phyloP scores from a whole-genome alignment of 2,888 invertebrate species.

The Neoscelio sp. region DNA sequence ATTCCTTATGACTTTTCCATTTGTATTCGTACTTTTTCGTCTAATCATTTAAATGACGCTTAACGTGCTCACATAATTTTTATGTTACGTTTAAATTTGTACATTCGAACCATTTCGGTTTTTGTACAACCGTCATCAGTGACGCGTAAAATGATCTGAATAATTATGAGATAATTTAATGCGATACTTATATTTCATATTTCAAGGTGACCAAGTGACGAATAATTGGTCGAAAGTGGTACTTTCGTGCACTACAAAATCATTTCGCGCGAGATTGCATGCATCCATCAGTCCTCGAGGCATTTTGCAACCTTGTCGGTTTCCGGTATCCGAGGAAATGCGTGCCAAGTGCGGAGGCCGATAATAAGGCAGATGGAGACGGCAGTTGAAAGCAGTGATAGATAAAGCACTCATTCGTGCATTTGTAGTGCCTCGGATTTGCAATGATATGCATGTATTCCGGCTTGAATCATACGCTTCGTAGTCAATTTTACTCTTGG shows the following conservation, averaged over 20 bases:
- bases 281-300: constrained; percentile 29
- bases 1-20: no score
- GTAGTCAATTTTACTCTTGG: no score
- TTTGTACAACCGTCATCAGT: neutral
- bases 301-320: constrained; percentile 45
- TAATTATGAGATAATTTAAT: constrained; percentile 2
- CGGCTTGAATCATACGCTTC: neutral
- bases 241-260: constrained; percentile 41
- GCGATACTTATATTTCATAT: neutral
- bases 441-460: constrained; percentile 1
- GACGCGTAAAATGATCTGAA: constrained; percentile 10
- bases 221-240: constrained; percentile 20
- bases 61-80: no score
- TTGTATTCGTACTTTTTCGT: no score
- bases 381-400: constrained; percentile 4
- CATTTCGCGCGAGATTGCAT: constrained; percentile 33
- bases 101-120: neutral
- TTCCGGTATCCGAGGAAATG: constrained; percentile 52
- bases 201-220: constrained; percentile 11
- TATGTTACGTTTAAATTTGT: no score
- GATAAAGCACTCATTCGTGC: neutral
- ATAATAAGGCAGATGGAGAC: constrained; percentile 26
- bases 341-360: constrained; percentile 21
- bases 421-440: no score
- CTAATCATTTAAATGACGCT: no score